Conservation (phyloP, 2,888 invertebrate species). For the Phlogophora meticulosa region DNA sequence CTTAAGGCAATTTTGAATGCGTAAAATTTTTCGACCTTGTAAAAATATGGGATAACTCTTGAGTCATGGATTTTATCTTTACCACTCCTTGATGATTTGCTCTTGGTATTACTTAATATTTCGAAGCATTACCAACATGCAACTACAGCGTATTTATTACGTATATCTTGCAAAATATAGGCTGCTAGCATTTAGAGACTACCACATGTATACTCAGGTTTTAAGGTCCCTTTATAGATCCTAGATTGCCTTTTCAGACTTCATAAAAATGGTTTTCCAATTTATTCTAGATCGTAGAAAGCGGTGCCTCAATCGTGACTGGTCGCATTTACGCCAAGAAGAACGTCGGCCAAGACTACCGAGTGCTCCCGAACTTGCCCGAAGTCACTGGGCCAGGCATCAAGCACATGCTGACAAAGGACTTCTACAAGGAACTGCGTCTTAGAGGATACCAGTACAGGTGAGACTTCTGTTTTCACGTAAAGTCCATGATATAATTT, state of each 20-base stretch:
- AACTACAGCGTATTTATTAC: too few relatives aligned
- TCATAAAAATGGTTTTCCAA: not conserved
- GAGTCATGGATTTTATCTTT: too few relatives aligned
- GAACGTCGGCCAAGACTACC: constrained; percentile 90
- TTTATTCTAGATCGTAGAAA: constrained; percentile 91
- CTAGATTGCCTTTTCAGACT: not conserved
- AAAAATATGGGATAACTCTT: too few relatives aligned
- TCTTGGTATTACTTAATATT: too few relatives aligned
- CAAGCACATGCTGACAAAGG: constrained; percentile 91
- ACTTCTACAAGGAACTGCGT: constrained; percentile 93
- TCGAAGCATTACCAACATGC: too few relatives aligned
- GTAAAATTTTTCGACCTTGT: too few relatives aligned
- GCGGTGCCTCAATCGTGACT: constrained; percentile 93
- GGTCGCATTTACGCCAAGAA: constrained; percentile 92
- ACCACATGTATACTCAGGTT: too few relatives aligned
- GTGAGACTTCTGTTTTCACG: constrained; percentile 70
- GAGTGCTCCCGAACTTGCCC: constrained; percentile 84
- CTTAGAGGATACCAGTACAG: constrained; percentile 93
- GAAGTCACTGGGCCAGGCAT: constrained; percentile 82
- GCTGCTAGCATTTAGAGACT: not conserved
- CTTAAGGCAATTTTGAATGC: too few relatives aligned
- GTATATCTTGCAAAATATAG: too few relatives aligned
- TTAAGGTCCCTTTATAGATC: not conserved
- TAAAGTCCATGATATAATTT: too few relatives aligned
- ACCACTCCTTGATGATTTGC: too few relatives aligned